phyloP scores from a whole-genome alignment of 2,888 invertebrate genomes.

The Caenorhabditis sp. region DNA sequence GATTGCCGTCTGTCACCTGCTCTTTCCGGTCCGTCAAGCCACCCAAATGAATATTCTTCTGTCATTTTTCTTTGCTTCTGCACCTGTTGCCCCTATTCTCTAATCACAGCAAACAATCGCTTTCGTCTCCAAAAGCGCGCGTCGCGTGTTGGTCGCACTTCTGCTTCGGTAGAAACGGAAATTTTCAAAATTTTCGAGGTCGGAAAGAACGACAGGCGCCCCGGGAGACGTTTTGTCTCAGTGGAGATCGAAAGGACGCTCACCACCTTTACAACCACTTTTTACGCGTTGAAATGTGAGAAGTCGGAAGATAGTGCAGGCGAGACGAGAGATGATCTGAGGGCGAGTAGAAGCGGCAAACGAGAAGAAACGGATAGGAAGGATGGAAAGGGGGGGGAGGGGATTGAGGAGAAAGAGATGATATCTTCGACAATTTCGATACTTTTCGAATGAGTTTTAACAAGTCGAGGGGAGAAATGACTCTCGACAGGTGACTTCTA shows the following conservation, averaged over 20 bases:
- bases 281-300: conserved; percentile 17
- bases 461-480: neutral
- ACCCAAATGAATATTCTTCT: too few relatives aligned
- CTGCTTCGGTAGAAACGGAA: too few relatives aligned
- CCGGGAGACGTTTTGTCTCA: conserved; percentile 11
- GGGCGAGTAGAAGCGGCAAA: neutral
- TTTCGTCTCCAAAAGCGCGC: neutral
- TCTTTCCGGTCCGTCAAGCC: too few relatives aligned
- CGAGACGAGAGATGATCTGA: neutral
- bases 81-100: neutral
- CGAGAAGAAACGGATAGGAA: neutral
- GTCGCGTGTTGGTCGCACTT: neutral
- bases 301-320: conserved; percentile 1
- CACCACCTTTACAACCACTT: conserved; percentile 34
- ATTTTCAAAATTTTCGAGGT: conserved; percentile 8
- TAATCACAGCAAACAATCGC: neutral
- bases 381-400: neutral
- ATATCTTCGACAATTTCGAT: conserved; percentile 22
- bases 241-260: neutral
- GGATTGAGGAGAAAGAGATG: conserved; percentile 12
- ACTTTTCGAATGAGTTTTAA: conserved; percentile 9
- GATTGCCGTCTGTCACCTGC: neutral
- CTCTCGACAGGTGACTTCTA: neutral
- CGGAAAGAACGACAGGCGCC: conserved; percentile 3
- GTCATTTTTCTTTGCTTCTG: neutral